Evolutionary conservation across 2,797 vertebrate species (phyloP).

Genomic region (Pristis pectinata): DNA sequence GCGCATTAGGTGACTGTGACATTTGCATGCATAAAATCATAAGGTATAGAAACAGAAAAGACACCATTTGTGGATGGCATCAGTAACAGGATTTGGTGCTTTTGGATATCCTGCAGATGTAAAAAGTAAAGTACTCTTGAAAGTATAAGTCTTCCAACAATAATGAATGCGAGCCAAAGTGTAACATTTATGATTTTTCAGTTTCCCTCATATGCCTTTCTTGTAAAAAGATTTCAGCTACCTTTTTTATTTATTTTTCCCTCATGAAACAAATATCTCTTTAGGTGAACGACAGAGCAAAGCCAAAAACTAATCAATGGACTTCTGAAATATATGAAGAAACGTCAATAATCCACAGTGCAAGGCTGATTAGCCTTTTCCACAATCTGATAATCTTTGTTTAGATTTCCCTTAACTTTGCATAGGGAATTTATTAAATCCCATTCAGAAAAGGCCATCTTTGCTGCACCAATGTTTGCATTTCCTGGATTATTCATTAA

Average conservation of each 20-base stretch:
- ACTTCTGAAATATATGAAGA: not conserved
- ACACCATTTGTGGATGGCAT: not conserved
- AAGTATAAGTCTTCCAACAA: not conserved
- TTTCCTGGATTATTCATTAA: not conserved
- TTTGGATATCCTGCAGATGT: not conserved
- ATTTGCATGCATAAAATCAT: no score
- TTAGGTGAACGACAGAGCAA: not conserved
- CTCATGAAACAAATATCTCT: not conserved
- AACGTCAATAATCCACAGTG: not conserved
- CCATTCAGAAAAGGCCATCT: not conserved
- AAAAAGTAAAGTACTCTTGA: not conserved
- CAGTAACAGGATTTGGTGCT: not conserved
- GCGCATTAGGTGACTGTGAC: not conserved
- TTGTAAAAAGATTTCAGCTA: not conserved
- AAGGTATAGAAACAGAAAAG: not conserved
- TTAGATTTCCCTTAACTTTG: not conserved
- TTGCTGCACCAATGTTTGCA: not conserved
- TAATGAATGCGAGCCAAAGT: not conserved
- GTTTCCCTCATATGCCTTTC: not conserved
- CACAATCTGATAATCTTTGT: not conserved
- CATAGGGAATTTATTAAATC: not conserved
- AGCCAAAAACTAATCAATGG: not conserved
- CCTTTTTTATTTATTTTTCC: not conserved
- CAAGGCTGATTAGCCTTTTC: not conserved
- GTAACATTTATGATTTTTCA: not conserved